These are phyloP conservation scores for Pseudotriccus pelzelni DNA, from an alignment of 2,797 vertebrate genomes.

Conservation along the genomic window DNA sequence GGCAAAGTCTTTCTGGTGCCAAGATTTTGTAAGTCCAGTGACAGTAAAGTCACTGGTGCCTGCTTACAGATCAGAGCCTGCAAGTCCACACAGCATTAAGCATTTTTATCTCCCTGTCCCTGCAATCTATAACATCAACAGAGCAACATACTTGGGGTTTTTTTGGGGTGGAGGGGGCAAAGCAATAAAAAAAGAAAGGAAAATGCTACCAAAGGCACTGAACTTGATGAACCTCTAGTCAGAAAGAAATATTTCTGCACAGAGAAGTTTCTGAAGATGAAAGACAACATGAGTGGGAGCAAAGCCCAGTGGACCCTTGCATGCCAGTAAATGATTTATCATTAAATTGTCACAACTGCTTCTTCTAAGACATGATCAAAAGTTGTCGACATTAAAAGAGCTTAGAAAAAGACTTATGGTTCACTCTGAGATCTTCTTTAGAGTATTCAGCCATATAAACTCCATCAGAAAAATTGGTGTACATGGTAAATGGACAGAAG, in stretches of 20 bases:
- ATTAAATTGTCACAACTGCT: neutral
- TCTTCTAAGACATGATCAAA: neutral
- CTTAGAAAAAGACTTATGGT: neutral
- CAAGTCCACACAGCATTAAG: conserved; percentile 48
- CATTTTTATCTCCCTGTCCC: conserved; percentile 36
- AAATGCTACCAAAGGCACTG: neutral
- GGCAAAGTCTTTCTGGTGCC: conserved; percentile 43
- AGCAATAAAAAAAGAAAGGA: neutral
- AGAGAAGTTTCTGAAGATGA: conserved; percentile 62
- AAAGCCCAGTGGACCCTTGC: conserved; percentile 41
- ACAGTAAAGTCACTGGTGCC: conserved; percentile 63
- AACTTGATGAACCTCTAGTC: conserved; percentile 32
- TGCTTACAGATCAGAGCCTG: conserved; percentile 50
- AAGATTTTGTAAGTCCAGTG: conserved; percentile 63
- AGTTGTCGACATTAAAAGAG: neutral
- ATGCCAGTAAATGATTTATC: conserved; percentile 32
- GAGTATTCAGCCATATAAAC: neutral
- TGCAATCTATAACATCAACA: conserved; percentile 48
- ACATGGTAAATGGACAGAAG: neutral
- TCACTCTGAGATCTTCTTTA: neutral
- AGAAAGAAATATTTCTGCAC: conserved; percentile 62
- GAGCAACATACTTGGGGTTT: neutral
- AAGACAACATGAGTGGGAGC: conserved; percentile 42
- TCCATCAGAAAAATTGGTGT: neutral
- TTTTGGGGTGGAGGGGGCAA: neutral